Percentiles rank a stretch among this genome's conserved stretches.
phyloP scores from a whole-genome alignment of 2,888 invertebrate genomes.

The Tenodera sinensis region DNA sequence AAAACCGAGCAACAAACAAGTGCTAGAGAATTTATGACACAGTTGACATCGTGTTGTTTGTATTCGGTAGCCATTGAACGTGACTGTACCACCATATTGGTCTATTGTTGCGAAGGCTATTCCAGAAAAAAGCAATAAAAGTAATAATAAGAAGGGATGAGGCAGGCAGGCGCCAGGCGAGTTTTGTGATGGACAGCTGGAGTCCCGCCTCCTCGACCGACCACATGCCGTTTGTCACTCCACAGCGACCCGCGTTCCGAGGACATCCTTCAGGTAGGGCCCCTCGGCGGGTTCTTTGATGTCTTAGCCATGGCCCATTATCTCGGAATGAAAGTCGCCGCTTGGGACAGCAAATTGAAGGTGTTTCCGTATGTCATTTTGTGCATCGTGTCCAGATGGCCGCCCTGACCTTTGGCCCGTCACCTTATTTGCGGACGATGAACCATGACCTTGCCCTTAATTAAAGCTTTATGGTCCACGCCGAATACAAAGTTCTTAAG shows the following conservation, averaged over 20 bases:
- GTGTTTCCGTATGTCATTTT: not conserved
- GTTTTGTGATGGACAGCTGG: not conserved
- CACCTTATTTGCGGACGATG: not conserved
- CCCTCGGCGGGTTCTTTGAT: conserved; percentile 17
- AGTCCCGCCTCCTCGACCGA: not conserved
- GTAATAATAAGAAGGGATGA: not conserved
- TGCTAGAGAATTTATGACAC: not conserved
- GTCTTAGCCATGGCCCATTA: conserved; percentile 26
- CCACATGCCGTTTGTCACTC: conserved; percentile 25
- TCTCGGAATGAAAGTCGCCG: not conserved
- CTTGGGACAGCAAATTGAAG: not conserved
- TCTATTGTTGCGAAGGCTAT: conserved; percentile 1
- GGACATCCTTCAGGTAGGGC: conserved; percentile 3
- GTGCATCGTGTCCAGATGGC: not conserved
- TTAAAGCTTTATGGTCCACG: too few relatives aligned
- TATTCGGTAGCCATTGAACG: not conserved
- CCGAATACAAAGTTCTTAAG: too few relatives aligned
- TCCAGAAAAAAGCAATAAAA: not conserved
- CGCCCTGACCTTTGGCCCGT: not conserved
- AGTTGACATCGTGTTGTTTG: not conserved
- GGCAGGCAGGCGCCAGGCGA: conserved; percentile 5
- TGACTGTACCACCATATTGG: conserved; percentile 2
- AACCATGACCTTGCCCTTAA: not conserved
- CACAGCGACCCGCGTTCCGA: not conserved
- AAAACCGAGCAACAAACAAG: not conserved